phyloP scores from a whole-genome alignment of 1,140 invertebrate species.

The Papilio dardanus region DNA sequence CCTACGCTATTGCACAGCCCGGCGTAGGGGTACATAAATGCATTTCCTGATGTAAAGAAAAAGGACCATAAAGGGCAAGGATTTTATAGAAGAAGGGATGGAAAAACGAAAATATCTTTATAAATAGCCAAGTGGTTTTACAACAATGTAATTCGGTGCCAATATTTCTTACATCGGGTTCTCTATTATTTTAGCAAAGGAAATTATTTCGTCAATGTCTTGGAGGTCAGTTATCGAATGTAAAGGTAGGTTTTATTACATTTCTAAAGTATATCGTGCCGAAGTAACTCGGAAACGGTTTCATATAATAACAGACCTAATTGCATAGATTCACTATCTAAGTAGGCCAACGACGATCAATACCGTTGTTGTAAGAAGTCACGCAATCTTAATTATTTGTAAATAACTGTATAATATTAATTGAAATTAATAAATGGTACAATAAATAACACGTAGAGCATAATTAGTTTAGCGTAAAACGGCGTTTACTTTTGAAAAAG shows the following conservation, averaged over 20 bases:
- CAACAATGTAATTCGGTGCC: background rate
- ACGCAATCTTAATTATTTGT: background rate
- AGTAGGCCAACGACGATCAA: background rate
- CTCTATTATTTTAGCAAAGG: background rate
- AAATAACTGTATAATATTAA: background rate
- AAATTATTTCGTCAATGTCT: too few relatives aligned
- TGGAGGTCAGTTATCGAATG: too few relatives aligned
- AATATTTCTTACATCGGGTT: background rate
- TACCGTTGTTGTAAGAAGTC: background rate
- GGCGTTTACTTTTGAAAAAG: background rate
- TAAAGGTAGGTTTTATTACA: background rate
- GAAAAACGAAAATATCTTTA: background rate
- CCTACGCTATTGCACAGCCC: too few relatives aligned
- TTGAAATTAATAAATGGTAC: background rate
- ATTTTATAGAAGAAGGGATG: background rate
- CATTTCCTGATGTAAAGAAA: too few relatives aligned
- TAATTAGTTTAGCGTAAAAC: background rate
- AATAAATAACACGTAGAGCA: background rate
- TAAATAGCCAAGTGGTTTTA: background rate
- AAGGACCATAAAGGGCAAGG: too few relatives aligned
- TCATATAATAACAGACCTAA: background rate
- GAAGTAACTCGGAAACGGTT: background rate
- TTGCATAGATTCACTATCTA: conserved; percentile 5
- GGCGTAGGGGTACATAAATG: too few relatives aligned
- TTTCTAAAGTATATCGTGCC: too few relatives aligned